Conservation (phyloP, 2,113 vertebrate species). For the Strix aluco region DNA sequence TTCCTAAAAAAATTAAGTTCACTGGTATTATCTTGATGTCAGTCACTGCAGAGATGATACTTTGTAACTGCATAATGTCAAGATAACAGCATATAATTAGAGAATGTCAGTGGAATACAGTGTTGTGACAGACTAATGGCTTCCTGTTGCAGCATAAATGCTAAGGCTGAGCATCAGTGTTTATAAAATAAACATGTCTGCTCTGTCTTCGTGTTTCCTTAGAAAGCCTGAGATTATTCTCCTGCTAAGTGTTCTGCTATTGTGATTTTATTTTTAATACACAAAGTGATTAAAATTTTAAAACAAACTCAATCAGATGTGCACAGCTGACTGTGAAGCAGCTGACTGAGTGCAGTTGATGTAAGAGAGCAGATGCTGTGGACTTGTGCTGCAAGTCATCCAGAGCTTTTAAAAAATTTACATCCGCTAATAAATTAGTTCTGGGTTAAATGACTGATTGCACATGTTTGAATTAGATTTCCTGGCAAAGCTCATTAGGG, state of each 20-base stretch:
- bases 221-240: slow-evolving; percentile 32
- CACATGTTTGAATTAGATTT: background rate
- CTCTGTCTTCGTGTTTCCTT: slow-evolving; percentile 24
- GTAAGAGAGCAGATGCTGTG: background rate
- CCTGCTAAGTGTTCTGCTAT: slow-evolving; percentile 21
- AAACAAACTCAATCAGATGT: background rate
- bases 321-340: background rate
- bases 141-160: slow-evolving; percentile 25
- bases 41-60: background rate
- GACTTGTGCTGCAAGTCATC: background rate
- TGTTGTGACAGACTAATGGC: slow-evolving; percentile 44
- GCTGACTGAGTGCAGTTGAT: background rate
- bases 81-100: background rate
- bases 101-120: background rate
- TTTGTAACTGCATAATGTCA: slow-evolving; percentile 10
- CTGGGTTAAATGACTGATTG: slow-evolving; percentile 21
- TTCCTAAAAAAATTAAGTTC: background rate
- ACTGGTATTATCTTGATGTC: background rate
- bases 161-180: slow-evolving; percentile 5
- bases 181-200: slow-evolving; percentile 47
- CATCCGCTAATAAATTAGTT: slow-evolving; percentile 10
- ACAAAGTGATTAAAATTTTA: slow-evolving; percentile 53
- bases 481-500: background rate
- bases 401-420: background rate
- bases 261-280: slow-evolving; percentile 40